Conservation (phyloP, 2,888 invertebrate genomes). For the Aporophyla lueneburgensis region DNA sequence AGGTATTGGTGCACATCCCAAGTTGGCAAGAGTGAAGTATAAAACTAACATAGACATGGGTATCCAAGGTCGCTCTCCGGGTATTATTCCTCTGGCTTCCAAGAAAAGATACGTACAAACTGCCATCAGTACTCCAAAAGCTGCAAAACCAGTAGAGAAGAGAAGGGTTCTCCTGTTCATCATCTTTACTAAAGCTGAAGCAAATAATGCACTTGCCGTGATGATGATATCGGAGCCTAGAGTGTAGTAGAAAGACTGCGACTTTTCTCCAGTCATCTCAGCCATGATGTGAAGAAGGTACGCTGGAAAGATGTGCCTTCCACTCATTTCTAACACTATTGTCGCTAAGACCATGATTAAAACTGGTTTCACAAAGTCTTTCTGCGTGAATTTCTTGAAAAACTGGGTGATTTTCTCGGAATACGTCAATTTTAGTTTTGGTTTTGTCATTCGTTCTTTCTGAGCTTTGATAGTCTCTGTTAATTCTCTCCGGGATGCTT, state of each 20-base stretch:
- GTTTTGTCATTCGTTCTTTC: conserved; percentile 38
- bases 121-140: conserved; percentile 67
- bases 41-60: conserved; percentile 69
- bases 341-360: conserved; percentile 69
- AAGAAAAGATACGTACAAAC: conserved; percentile 70
- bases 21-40: conserved; percentile 74
- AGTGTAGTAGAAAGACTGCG: conserved; percentile 72
- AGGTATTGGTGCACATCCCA: conserved; percentile 78
- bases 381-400: conserved; percentile 55
- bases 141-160: conserved; percentile 71
- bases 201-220: conserved; percentile 68
- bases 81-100: conserved; percentile 64
- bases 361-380: conserved; percentile 68
- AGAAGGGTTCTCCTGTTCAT: conserved; percentile 74
- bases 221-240: conserved; percentile 75
- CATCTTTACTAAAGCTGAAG: conserved; percentile 72
- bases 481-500: conserved; percentile 78
- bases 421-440: conserved; percentile 20
- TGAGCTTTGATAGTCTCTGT: conserved; percentile 54
- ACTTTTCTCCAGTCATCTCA: conserved; percentile 69
- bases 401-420: conserved; percentile 14
- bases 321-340: conserved; percentile 73
- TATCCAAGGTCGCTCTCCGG: conserved; percentile 64
- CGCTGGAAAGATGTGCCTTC: conserved; percentile 75
- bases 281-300: conserved; percentile 73